Base-by-base conservation (phyloP, 2,797 vertebrate genomes). In the Spheniscus humboldti region DNA sequence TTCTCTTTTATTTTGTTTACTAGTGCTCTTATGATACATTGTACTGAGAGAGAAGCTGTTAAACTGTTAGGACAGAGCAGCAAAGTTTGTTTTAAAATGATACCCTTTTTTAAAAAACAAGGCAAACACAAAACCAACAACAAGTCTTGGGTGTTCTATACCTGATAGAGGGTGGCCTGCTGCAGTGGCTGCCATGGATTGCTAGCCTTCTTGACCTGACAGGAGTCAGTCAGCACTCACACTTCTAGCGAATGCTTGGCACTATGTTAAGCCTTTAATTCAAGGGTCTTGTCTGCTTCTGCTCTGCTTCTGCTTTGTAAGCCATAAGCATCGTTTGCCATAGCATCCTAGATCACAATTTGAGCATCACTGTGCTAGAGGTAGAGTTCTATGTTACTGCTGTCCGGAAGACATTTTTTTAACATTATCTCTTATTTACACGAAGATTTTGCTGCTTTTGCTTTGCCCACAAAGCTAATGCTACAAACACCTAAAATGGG, bases 321-420 rank as follows among this genome's bases (percentile, higher is more conserved):
- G 24, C 52, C 5, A 1, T 37, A 41, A 86, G 10, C 2, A 1
- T 71, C 0, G 0, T 72, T 94, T 62, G 18, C 52, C 8, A 1
- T 30, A n/a, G 13, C 27, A 33, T 60, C 16, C 8, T 48, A 56
- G 28, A 27, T 91, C 35, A 39, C 19, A 72, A 5, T 52, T 79
- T 28, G 56, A 86, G 9, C 33, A 50, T 57, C 27, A 2, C 10
- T 55, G 9, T 92, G 43, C 47, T 50, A 13, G 48, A 48, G 23
- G 48, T 48, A 48, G 11, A n/a, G 10, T 23, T 86, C 17, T 55
- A n/a, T 57, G 48, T 48, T 80, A 23, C 27, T 48, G 20, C 52
- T 52, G 10, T 63, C 47, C 5, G 3, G 55, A 74, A 75, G n/a
- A 13, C 16, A 13, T n/a, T 41, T 66, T 80, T 86, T 30, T n/a